These are phyloP conservation scores for Xestia sexstrigata DNA, from an alignment of 2,888 invertebrate species.

Conservation along the genomic window DNA sequence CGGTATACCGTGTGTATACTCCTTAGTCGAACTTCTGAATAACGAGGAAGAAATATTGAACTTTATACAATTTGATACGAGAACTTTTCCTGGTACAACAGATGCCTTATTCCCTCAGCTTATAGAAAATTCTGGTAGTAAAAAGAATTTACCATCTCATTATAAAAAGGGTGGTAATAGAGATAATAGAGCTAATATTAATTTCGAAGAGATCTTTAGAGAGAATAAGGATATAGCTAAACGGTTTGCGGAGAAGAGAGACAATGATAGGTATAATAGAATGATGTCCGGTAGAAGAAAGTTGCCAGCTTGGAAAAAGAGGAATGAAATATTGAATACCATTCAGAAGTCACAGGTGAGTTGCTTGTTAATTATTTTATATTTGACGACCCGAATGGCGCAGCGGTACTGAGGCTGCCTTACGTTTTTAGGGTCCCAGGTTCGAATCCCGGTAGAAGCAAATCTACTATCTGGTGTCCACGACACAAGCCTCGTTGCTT, in stretches of 20 bases:
- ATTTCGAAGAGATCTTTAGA: constrained; percentile 88
- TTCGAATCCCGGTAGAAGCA: too few relatives aligned
- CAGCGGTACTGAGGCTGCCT: too few relatives aligned
- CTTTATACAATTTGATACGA: constrained; percentile 90
- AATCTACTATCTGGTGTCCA: too few relatives aligned
- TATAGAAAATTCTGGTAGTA: constrained; percentile 80
- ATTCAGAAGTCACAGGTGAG: constrained; percentile 91
- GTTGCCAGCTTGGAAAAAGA: constrained; percentile 94
- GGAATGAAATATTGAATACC: constrained; percentile 92
- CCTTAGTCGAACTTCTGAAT: constrained; percentile 93
- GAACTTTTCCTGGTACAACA: constrained; percentile 88
- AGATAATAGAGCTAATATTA: constrained; percentile 87
- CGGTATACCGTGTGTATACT: constrained; percentile 94
- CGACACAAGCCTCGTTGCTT: too few relatives aligned
- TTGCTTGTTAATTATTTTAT: too few relatives aligned
- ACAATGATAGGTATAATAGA: constrained; percentile 91
- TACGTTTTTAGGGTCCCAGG: too few relatives aligned
- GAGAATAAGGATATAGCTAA: constrained; percentile 92
- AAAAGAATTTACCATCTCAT: constrained; percentile 90
- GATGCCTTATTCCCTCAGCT: constrained; percentile 92
- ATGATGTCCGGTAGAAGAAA: constrained; percentile 92
- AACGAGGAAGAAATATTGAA: constrained; percentile 92
- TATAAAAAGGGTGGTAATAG: constrained; percentile 92
- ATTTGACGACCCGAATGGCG: too few relatives aligned
- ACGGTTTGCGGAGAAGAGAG: constrained; percentile 91